Percentiles rank a stretch among this genome's conserved stretches.
Evolutionary conservation across 2,888 invertebrate species (phyloP).

Genomic region (Nebria brevicollis): DNA sequence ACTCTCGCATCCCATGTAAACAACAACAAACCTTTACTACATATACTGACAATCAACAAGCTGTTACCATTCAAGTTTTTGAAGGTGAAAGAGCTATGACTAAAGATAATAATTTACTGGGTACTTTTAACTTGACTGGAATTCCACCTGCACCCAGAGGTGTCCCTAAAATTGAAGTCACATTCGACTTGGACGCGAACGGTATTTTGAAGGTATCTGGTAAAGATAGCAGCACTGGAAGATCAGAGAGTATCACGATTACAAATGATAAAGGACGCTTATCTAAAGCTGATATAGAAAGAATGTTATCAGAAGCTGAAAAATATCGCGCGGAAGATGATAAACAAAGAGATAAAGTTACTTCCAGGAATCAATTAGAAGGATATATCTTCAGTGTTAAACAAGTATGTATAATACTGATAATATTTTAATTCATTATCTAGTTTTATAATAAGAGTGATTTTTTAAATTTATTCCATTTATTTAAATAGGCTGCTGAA

Average conservation of each 20-base stretch:
- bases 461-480: not conserved
- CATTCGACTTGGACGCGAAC: conserved; percentile 90
- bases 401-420: conserved; percentile 66
- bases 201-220: conserved; percentile 86
- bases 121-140: conserved; percentile 83
- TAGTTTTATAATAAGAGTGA: not conserved
- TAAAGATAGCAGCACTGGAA: conserved; percentile 81
- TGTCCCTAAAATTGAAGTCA: conserved; percentile 79
- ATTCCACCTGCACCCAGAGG: conserved; percentile 89
- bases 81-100: conserved; percentile 92
- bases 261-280: conserved; percentile 88
- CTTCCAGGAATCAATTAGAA: conserved; percentile 81
- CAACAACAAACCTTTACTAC: conserved; percentile 87
- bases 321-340: conserved; percentile 82
- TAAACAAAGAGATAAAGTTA: conserved; percentile 72
- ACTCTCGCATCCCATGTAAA: conserved; percentile 82
- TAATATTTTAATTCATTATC: not conserved
- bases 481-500: conserved; percentile 68
- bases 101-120: conserved; percentile 87
- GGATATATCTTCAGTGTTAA: conserved; percentile 78
- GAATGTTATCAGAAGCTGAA: conserved; percentile 84
- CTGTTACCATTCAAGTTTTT: conserved; percentile 81
- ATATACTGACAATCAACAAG: conserved; percentile 91
- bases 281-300: conserved; percentile 87
- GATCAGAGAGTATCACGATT: conserved; percentile 83